These are phyloP conservation scores for Ophion ellenae DNA, from an alignment of 2,888 invertebrate species.

Conservation along the genomic window DNA sequence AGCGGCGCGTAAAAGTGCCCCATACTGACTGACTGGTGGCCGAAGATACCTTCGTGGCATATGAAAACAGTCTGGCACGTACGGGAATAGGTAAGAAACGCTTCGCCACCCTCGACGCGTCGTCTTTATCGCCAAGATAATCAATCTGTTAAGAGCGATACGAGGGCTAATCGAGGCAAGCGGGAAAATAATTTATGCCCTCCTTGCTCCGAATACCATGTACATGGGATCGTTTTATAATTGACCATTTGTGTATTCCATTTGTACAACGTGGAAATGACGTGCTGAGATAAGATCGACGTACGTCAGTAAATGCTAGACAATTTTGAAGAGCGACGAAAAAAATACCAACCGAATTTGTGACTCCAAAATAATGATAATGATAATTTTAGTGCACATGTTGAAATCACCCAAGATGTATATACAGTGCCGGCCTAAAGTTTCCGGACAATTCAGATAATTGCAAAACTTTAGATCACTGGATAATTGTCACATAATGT, in stretches of 20 bases:
- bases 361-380: background rate
- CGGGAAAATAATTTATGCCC: slow-evolving; percentile 35
- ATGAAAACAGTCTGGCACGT: slow-evolving; percentile 41
- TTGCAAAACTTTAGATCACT: no score
- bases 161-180: slow-evolving; percentile 39
- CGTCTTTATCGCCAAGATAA: slow-evolving; percentile 51
- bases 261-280: slow-evolving; percentile 36
- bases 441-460: no score
- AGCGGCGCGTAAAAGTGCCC: slow-evolving; percentile 14
- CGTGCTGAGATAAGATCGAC: slow-evolving; percentile 33
- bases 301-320: slow-evolving; percentile 4
- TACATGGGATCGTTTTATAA: slow-evolving; percentile 27
- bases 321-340: background rate
- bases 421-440: no score
- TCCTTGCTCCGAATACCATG: slow-evolving; percentile 8
- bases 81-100: slow-evolving; percentile 26
- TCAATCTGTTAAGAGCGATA: slow-evolving; percentile 43
- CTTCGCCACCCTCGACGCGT: slow-evolving; percentile 56
- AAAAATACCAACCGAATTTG: background rate
- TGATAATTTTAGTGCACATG: background rate
- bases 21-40: slow-evolving; percentile 19
- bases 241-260: slow-evolving; percentile 37
- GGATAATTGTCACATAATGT: no score
- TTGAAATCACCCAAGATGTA: background rate
- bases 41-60: slow-evolving; percentile 15